These are phyloP conservation scores for Triplophysa rosa DNA, from an alignment of 2,113 vertebrate species.

Conservation along the genomic window DNA sequence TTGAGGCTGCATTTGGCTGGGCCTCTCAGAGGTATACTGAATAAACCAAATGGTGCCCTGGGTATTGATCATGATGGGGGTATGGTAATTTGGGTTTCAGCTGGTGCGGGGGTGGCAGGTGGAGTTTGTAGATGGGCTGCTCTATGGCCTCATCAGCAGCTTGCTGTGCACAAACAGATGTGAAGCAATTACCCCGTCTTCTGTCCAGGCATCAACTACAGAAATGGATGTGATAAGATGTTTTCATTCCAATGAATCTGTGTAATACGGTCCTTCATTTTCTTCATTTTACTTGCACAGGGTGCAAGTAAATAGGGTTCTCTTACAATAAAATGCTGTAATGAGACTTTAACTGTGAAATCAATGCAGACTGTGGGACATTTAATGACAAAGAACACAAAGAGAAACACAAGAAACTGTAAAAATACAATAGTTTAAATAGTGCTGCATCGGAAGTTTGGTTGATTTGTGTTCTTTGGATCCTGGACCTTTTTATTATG, in stretches of 20 bases:
- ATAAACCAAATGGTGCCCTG: conserved; percentile 58
- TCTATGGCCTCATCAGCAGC: conserved; percentile 71
- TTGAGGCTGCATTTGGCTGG: conserved; percentile 46
- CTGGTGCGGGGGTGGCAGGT: conserved; percentile 75
- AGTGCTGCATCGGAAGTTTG: too few species aligned
- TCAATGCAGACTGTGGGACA: too few species aligned
- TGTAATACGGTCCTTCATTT: not conserved
- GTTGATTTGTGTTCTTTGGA: too few species aligned
- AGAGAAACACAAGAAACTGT: too few species aligned
- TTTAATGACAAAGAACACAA: not conserved
- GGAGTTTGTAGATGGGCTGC: conserved; percentile 66
- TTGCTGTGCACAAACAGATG: conserved; percentile 66
- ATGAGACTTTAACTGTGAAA: too few species aligned
- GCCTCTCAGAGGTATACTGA: conserved; percentile 55
- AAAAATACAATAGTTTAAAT: too few species aligned
- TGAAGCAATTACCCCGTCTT: conserved; percentile 62
- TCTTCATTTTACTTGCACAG: not conserved
- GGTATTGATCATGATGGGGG: conserved; percentile 69
- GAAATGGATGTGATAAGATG: conserved; percentile 33
- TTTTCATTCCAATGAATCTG: conserved; percentile 27
- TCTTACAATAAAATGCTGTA: too few species aligned
- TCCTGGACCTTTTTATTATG: too few species aligned
- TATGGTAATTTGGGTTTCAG: conserved; percentile 71
- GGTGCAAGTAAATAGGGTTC: too few species aligned
- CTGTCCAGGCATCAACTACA: conserved; percentile 50